Evolutionary conservation across 2,797 vertebrate species (phyloP), one percentile per base, ranked within the genome.

Genomic region (Urocyon cinereoargenteus): DNA sequence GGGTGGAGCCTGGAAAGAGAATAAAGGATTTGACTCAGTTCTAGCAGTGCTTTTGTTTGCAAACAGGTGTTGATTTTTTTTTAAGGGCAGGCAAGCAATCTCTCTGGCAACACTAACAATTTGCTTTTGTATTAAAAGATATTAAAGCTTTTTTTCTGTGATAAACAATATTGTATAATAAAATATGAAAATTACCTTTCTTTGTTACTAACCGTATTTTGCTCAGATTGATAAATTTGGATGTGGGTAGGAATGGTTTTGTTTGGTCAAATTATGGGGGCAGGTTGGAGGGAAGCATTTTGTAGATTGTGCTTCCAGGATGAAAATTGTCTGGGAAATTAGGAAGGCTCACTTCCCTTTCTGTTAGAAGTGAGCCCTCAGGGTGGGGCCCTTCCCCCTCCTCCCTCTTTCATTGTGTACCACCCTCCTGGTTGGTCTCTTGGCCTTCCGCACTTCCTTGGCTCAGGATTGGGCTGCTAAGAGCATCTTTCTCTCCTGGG

Each of bases 91-190:
- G 51, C 26, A 78, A 96, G 86, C 73, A 62, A 31, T 96, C 57
- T 95, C 83, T 96, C 59, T 83, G 82, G 72, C 40, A 92, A 79
- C 68, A 64, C 40, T 62, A 94, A 88, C 49, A 84, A 55, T 96
- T 94, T 82, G 49, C 62, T 86, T 81, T 75, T 82, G 26, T 93
- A 91, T 94, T 91, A 91, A 96, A 82, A 90, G 89, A 62, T 73
- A 55, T 75, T 82, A 90, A 83, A 91, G 36, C 72, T 82, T 98
- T 97, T 98, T 97, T 81, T 70, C 93, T 75, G 49, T 64, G 85
- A 84, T 22, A 87, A 92, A 55, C 59, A 85, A 75, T 75, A 94
- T 93, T 96, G n/a, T 85, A 24, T 86, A 93, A 96, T 97, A 96
- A 96, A 96, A 90, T 36, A 78, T 55, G 77, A 92, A 98, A 94